Percentiles rank a stretch among this genome's conserved stretches.
Evolutionary conservation across 2,888 invertebrate species (phyloP).

Genomic region (Athetis lepigone): DNA sequence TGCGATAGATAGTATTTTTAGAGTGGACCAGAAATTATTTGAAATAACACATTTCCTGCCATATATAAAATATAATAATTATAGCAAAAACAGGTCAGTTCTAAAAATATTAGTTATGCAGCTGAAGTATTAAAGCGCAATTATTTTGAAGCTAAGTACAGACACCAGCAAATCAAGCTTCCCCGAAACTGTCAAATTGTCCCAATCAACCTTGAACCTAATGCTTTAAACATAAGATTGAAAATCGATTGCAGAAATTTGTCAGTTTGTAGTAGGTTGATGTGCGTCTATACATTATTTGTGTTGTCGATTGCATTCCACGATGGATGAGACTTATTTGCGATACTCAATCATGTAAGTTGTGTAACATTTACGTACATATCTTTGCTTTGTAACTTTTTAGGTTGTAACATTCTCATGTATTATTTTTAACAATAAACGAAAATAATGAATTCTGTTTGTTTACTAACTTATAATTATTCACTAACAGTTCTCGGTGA

Average conservation of each 20-base stretch:
- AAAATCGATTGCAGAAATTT: no score
- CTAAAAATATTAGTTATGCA: conserved; percentile 15
- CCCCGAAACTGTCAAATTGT: no score
- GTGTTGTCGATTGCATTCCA: conserved; percentile 60
- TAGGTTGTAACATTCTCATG: conserved; percentile 45
- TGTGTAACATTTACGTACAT: conserved; percentile 30
- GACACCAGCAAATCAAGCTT: no score
- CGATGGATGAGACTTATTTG: conserved; percentile 41
- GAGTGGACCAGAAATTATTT: neutral
- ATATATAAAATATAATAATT: conserved; percentile 20
- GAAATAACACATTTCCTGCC: conserved; percentile 14
- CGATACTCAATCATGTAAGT: conserved; percentile 45
- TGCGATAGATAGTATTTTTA: conserved; percentile 6
- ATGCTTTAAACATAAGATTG: no score
- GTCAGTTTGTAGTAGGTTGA: no score
- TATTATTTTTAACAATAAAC: conserved; percentile 40
- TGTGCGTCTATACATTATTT: no score
- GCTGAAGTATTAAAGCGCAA: conserved; percentile 18
- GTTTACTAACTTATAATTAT: no score
- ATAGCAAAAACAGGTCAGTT: conserved; percentile 21
- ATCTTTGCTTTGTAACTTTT: conserved; percentile 57
- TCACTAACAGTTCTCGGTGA: no score
- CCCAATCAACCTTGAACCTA: no score
- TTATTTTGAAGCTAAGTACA: conserved; percentile 28
- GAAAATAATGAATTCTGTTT: conserved; percentile 2